A percentile compares a stretch with the other conserved stretches of the same genome.
phyloP scores from a whole-genome alignment of 1,140 invertebrate genomes.

The Aphidius gifuensis region DNA sequence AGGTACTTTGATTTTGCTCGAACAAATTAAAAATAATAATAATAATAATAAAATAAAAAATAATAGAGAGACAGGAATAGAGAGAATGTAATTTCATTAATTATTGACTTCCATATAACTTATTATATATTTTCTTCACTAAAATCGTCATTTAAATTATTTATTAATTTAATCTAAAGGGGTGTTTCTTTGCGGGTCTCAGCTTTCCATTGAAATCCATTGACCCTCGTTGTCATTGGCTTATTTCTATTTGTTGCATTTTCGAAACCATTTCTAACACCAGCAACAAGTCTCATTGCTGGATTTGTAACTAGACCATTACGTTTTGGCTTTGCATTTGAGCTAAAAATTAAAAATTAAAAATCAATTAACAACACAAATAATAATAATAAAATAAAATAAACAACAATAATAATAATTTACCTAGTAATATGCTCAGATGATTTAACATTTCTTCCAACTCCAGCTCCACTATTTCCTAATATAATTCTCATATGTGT shows the following conservation, averaged over 20 bases:
- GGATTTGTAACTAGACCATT: conserved; percentile 92
- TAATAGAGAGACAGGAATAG: not conserved
- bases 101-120: conserved; percentile 54
- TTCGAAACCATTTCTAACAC: conserved; percentile 70
- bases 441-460: conserved; percentile 54
- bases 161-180: conserved; percentile 48
- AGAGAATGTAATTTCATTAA: conserved; percentile 37
- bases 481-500: conserved; percentile 89
- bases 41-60: conserved; percentile 49
- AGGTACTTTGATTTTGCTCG: conserved; percentile 56
- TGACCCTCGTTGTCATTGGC: conserved; percentile 52
- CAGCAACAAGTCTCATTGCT: conserved; percentile 70
- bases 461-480: conserved; percentile 61
- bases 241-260: conserved; percentile 55
- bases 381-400: conserved; percentile 17
- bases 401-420: conserved; percentile 26
- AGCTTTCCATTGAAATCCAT: conserved; percentile 55
- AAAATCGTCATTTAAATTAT: not conserved
- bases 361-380: not conserved
- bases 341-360: conserved; percentile 36
- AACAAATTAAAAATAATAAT: too few species aligned
- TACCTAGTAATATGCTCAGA: conserved; percentile 50
- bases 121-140: conserved; percentile 14
- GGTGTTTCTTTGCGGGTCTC: conserved; percentile 53
- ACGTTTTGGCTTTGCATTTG: conserved; percentile 66